Evolutionary conservation across 2,888 invertebrate species (phyloP).

Genomic region (Chloroclystis v-ata): DNA sequence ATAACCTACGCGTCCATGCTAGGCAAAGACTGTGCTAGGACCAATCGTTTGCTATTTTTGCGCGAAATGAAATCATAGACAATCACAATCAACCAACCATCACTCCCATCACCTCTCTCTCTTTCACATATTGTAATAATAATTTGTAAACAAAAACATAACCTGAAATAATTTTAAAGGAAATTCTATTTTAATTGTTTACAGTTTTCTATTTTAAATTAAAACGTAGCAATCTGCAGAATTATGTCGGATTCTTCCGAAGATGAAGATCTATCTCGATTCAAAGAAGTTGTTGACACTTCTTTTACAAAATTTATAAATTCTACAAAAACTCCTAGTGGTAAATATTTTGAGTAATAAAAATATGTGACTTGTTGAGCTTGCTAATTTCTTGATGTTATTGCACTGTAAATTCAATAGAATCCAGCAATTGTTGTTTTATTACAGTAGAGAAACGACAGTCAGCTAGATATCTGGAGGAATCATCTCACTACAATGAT

Average conservation of each 20-base stretch:
- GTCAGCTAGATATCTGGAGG: constrained; percentile 61
- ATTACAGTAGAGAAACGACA: constrained; percentile 30
- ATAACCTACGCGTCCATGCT: too few species aligned
- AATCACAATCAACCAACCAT: too few species aligned
- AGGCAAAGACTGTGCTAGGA: too few species aligned
- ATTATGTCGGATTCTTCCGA: constrained; percentile 71
- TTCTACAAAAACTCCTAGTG: constrained; percentile 41
- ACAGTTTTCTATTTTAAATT: too few species aligned
- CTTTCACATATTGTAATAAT: too few species aligned
- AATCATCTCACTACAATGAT: constrained; percentile 74
- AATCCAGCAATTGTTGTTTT: too few species aligned
- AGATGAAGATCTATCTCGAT: constrained; percentile 66
- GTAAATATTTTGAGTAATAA: constrained; percentile 16
- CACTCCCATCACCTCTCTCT: too few species aligned
- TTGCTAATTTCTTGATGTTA: too few species aligned
- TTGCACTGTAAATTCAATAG: too few species aligned
- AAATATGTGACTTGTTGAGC: too few species aligned
- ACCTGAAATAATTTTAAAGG: not conserved
- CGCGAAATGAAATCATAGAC: too few species aligned
- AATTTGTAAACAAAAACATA: constrained; percentile 4
- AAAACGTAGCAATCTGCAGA: not conserved
- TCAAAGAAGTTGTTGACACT: constrained; percentile 70
- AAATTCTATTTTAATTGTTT: not conserved
- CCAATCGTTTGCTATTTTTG: too few species aligned
- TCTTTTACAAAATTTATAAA: constrained; percentile 61